Base-by-base conservation (phyloP, 2,888 invertebrate genomes). In the Lasioglossum morio region DNA sequence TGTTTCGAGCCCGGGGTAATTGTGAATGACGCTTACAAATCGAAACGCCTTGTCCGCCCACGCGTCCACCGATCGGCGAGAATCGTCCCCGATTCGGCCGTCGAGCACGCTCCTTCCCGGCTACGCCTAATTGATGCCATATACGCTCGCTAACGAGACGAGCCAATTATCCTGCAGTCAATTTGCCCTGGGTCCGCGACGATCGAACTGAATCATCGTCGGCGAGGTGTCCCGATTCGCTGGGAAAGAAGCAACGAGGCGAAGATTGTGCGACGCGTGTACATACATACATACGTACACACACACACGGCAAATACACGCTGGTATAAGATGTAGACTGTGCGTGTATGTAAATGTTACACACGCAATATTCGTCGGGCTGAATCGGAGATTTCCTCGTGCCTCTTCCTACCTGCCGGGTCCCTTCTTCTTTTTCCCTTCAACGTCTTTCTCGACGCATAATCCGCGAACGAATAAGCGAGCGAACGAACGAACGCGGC, bases 151-250 rank as follows among this genome's bases (percentile, higher is more conserved):
- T 94, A 94, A 94, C 93, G 93, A 94, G 93, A 93, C 90, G 89
- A 89, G 92, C 94, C 93, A 94, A 95, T 95, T 95, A 94, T 93
- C 85, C 69, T 92, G 94, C 37, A 69, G 69, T 94, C 94, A 94
- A 94, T 94, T 94, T 94, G 90, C 92, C 93, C 91, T 37, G 93
- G 91, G 89, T 73, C 91, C 92, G 91, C 60, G 91, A 34, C 72
- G 69, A 57, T 74, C 74, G 60, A 46, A 46, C 70, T 46, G 81
- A 63, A 53, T 19, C 53, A 79, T 79, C 63, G 63, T 72, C 46
- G 66, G 72, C 66, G 23, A 37, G 69, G 40, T 69, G 84, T 77
- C 84, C 72, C 63, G 72, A 72, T 23, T 43, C 27, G 57, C 60
- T 27, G 60, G 27, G 60, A 27, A 46, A 27, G 60, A 60, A 60